These are phyloP conservation scores for Euclidia mi DNA, from an alignment of 2,888 invertebrate genomes.

Conservation along the genomic window DNA sequence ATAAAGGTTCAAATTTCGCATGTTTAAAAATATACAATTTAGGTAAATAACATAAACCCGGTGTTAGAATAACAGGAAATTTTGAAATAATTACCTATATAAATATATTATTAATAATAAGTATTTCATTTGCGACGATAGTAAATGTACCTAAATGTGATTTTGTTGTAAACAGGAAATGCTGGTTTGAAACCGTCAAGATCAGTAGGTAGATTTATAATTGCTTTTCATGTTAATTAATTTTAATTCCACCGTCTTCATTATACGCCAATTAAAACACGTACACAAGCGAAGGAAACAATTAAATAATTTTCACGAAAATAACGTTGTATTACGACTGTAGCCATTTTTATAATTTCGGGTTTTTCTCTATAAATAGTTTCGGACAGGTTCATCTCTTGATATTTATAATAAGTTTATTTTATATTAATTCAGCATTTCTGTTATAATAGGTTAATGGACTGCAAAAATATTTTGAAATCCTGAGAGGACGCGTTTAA, in stretches of 20 bases:
- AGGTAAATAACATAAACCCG: slow-evolving; percentile 47
- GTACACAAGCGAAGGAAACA: slow-evolving; percentile 19
- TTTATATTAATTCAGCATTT: no score
- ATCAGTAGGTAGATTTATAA: slow-evolving; percentile 48
- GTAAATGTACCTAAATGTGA: slow-evolving; percentile 47
- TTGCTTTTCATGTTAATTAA: slow-evolving; percentile 52
- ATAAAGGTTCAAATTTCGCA: slow-evolving; percentile 32
- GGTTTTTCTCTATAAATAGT: neutral
- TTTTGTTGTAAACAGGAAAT: slow-evolving; percentile 56
- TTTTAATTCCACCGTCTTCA: slow-evolving; percentile 38
- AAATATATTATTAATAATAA: slow-evolving; percentile 40
- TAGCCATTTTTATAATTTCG: slow-evolving; percentile 1
- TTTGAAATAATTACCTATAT: slow-evolving; percentile 25
- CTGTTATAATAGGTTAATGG: no score
- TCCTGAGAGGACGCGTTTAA: no score
- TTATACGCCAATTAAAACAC: slow-evolving; percentile 41
- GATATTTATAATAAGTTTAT: no score
- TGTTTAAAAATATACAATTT: slow-evolving; percentile 34
- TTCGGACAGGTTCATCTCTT: no score
- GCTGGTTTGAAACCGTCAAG: slow-evolving; percentile 28
- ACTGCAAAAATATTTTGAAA: no score
- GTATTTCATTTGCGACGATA: slow-evolving; percentile 45
- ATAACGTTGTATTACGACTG: slow-evolving; percentile 9
- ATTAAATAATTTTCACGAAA: slow-evolving; percentile 23
- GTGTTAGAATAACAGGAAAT: slow-evolving; percentile 47